Conservation (phyloP, 2,113 vertebrate species). For the Chamaetylas fuelleborni region DNA sequence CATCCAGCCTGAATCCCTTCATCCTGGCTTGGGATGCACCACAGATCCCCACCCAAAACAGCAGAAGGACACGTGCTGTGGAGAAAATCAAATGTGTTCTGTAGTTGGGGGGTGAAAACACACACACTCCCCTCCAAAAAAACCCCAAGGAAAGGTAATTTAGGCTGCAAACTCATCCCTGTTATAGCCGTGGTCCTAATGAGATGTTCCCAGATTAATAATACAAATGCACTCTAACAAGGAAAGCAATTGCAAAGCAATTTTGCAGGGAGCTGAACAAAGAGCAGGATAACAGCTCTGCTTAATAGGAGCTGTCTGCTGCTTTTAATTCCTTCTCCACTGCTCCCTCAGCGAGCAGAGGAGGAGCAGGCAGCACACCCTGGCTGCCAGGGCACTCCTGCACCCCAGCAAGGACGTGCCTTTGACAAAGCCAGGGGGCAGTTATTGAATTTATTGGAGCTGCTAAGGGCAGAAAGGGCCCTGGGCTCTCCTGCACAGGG, state of each 20-base stretch:
- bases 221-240: background rate
- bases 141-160: background rate
- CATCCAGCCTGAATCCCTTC: background rate
- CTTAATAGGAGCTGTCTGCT: background rate
- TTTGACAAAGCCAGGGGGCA: background rate
- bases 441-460: background rate
- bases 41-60: background rate
- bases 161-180: background rate
- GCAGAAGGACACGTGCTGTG: accelerated
- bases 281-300: background rate
- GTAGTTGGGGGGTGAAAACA: background rate
- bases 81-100: background rate
- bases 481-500: background rate
- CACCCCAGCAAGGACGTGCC: background rate
- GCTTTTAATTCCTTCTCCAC: background rate
- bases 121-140: accelerated
- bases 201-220: background rate
- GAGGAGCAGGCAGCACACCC: background rate
- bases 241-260: background rate
- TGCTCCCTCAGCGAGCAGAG: background rate
- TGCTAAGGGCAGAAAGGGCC: background rate
- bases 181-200: background rate
- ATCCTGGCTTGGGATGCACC: background rate
- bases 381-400: background rate
- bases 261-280: slow-evolving; percentile 3